A percentile compares a stretch with the other conserved stretches of the same genome.
Evolutionary conservation across 2,888 invertebrate species (phyloP).

Genomic region (Drepana falcataria): DNA sequence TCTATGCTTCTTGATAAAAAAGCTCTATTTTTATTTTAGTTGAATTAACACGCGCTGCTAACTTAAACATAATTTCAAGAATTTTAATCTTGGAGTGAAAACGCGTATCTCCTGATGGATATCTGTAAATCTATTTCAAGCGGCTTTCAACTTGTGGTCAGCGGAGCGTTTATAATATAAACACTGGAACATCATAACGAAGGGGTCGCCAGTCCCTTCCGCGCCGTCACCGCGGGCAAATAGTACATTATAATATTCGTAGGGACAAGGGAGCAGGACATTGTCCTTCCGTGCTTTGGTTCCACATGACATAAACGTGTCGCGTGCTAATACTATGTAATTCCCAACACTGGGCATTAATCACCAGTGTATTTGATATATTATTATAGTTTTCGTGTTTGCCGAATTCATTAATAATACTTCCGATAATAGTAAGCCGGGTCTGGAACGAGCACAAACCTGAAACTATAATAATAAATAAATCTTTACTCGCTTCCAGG

Average conservation of each 20-base stretch:
- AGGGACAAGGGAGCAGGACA: constrained; percentile 58
- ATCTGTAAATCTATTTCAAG: constrained; percentile 36
- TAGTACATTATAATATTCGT: constrained; percentile 36
- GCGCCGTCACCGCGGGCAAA: constrained; percentile 36
- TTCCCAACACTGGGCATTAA: too few species aligned
- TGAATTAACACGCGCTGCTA: too few species aligned
- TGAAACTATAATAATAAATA: constrained; percentile 37
- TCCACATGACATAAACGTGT: constrained; percentile 7
- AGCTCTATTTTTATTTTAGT: too few species aligned
- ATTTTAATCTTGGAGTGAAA: background rate
- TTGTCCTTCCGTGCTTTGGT: constrained; percentile 54
- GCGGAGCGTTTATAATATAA: constrained; percentile 38
- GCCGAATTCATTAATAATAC: too few species aligned
- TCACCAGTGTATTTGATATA: too few species aligned
- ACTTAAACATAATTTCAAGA: too few species aligned
- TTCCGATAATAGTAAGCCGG: constrained; percentile 1
- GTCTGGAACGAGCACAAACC: constrained; percentile 27
- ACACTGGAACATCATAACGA: constrained; percentile 35
- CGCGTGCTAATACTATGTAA: background rate
- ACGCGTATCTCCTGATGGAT: constrained; percentile 12
- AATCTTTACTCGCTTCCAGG: constrained; percentile 47
- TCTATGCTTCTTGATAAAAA: too few species aligned
- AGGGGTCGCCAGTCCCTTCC: constrained; percentile 46
- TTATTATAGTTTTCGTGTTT: too few species aligned
- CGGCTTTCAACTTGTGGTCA: constrained; percentile 44